Conservation (phyloP, 2,113 vertebrate species). For the Lampris megalopsis region DNA sequence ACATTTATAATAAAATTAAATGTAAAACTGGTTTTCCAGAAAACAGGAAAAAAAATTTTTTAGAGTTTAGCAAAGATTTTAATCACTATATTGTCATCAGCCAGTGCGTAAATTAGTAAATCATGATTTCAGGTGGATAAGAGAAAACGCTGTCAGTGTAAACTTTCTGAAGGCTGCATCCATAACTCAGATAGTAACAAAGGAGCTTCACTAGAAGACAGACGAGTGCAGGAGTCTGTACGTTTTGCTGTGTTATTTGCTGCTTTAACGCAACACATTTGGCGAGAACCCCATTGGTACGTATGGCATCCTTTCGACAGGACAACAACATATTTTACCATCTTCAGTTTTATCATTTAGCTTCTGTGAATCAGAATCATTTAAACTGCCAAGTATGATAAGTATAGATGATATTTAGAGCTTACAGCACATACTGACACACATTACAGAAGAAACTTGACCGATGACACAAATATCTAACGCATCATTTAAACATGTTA, state of each 20-base stretch:
- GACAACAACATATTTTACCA: too few species aligned
- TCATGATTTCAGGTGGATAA: too few species aligned
- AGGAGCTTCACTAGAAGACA: constrained; percentile 49
- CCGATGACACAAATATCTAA: not conserved
- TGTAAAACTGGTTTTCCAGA: too few species aligned
- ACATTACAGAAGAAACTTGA: not conserved
- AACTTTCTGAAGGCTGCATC: not conserved
- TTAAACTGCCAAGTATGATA: not conserved
- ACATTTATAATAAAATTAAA: too few species aligned
- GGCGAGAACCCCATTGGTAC: constrained; percentile 20
- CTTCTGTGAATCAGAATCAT: too few species aligned
- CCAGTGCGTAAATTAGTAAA: too few species aligned
- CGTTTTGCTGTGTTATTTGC: not conserved
- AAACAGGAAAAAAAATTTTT: too few species aligned
- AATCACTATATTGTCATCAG: too few species aligned
- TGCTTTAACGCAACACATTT: constrained; percentile 37
- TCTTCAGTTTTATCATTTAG: too few species aligned
- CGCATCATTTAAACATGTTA: constrained; percentile 12
- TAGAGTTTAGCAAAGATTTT: too few species aligned
- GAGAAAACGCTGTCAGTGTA: too few species aligned
- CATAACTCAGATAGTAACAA: constrained; percentile 58
- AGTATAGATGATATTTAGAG: not conserved
- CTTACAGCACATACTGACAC: not conserved
- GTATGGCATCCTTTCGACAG: not conserved
- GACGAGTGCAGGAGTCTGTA: not conserved